A percentile compares a stretch with the other conserved stretches of the same genome.
These are phyloP conservation scores for Steromphala cineraria DNA, from an alignment of 2,888 invertebrate species.

Conservation along the genomic window DNA sequence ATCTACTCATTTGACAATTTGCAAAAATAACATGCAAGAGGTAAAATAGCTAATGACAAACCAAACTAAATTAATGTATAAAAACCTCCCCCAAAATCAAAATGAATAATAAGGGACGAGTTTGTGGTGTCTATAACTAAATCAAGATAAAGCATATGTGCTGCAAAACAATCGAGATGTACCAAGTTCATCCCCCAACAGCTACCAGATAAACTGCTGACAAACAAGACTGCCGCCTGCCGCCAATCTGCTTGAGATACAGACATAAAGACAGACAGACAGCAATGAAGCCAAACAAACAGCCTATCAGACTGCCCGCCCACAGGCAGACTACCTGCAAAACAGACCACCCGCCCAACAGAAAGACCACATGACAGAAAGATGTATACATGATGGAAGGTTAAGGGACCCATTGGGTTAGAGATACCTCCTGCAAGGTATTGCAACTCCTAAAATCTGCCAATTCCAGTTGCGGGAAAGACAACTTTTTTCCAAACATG, in stretches of 20 bases:
- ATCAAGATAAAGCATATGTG: not conserved
- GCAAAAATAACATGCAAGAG: not conserved
- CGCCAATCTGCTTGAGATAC: too few species aligned
- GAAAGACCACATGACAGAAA: too few species aligned
- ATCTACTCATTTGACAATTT: not conserved
- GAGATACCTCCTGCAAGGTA: too few species aligned
- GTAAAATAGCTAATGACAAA: not conserved
- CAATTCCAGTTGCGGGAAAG: conserved; percentile 43
- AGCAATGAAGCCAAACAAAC: too few species aligned
- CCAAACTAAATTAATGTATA: not conserved
- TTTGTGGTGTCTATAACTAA: not conserved
- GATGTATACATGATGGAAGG: too few species aligned
- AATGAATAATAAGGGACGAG: not conserved
- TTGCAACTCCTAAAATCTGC: conserved; percentile 28
- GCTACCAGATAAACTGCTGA: not conserved
- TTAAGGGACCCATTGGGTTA: too few species aligned
- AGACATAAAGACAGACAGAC: too few species aligned
- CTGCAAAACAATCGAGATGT: not conserved
- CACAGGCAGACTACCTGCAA: too few species aligned
- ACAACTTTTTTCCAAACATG: conserved; percentile 27
- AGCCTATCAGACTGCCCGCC: too few species aligned
- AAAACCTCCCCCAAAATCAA: not conserved
- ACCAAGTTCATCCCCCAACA: not conserved
- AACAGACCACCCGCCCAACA: too few species aligned
- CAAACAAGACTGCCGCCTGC: not conserved